Conservation (phyloP, 2,797 vertebrate species). For the Orientallactaga sibirica region DNA sequence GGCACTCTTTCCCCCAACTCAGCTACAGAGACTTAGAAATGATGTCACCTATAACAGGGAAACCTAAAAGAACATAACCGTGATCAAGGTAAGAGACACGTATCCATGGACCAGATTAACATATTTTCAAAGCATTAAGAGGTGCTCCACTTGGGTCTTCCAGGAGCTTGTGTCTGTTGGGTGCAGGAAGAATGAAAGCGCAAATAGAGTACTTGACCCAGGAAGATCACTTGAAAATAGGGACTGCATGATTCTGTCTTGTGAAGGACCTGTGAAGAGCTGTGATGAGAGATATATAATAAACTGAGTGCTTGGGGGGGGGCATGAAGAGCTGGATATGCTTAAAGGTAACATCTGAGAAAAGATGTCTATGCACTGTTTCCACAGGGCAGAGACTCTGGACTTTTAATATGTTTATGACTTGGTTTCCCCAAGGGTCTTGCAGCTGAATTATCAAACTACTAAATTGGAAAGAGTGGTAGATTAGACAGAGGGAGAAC, state of each 20-base stretch:
- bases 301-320: background rate
- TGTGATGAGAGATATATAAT: background rate
- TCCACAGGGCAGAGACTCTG: background rate
- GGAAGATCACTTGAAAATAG: background rate
- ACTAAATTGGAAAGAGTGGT: background rate
- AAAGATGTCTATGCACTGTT: background rate
- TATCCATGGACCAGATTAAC: background rate
- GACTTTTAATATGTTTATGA: slow-evolving; percentile 8
- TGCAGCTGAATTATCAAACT: background rate
- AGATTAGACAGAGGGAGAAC: background rate
- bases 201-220: background rate
- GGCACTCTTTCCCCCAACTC: background rate
- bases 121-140: background rate
- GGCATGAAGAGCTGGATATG: background rate
- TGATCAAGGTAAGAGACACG: background rate
- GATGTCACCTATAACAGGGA: background rate
- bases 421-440: background rate
- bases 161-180: background rate
- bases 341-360: background rate
- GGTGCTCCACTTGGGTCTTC: background rate
- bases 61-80: background rate
- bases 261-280: background rate
- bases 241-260: background rate
- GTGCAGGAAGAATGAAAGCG: background rate
- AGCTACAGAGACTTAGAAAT: background rate